Base-by-base conservation (phyloP, 1,140 invertebrate species). In the Aphaenogaster floridana region DNA sequence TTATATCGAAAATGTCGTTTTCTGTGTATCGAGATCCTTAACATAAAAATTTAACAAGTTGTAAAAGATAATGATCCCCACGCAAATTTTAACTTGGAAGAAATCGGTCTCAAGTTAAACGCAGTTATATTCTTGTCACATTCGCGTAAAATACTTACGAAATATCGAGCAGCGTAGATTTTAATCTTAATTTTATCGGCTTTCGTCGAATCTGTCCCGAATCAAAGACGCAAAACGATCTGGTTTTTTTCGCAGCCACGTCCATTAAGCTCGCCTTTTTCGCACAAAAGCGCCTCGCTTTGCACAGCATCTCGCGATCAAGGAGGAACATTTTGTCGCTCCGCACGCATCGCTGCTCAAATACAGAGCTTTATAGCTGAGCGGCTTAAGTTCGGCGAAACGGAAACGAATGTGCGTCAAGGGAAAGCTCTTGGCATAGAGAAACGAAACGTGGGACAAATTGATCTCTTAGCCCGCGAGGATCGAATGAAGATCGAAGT, bases 231-330 rank as follows among this genome's bases (percentile, higher is more conserved):
- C 63, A 48, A 61, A 28, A 63, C 34, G 69, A 76, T 76, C 80
- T 61, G 80, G 28, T 28, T 68, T 84, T 84, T 84, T 84, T 74
- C 54, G 42, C 80, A 61, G 80, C 69, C 69, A 45, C 42, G 69
- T 45, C 80, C 69, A 84, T 61, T 84, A 74, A 84, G 69, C 80
- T 84, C 68, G 57, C 48, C 80, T 63, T 76, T 84, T 84, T 84
- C 42, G 21, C 34, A 76, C 54, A 84, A 84, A 84, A 76, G 80
- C 69, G 11, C 68, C 17, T 86, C 48, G 50, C 83, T 59, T 68
- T 79, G 34, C 77, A 7, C 63, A 21, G 13, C 36, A 15, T 71
- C 66, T 59, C 34, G 36, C 54, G 72, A 69, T 59, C 64, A n/a
- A 61, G 76, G 36, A 83, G 50, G 17, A 87, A 66, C 64, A 71